Conservation (phyloP, 2,113 vertebrate genomes). For the Artemisiospiza belli region DNA sequence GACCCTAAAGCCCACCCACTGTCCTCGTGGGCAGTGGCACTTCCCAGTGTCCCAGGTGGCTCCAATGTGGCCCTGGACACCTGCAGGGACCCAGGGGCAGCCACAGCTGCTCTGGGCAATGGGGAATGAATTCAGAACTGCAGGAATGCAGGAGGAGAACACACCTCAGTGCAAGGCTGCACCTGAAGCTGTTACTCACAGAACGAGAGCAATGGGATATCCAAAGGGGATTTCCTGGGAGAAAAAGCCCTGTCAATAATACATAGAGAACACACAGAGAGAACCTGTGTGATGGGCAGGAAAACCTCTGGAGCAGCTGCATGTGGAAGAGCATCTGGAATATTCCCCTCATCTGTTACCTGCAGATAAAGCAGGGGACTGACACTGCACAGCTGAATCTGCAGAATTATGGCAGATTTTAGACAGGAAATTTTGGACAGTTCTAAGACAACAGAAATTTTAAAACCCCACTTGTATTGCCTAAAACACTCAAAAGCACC, state of each 20-base stretch:
- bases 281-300: not conserved
- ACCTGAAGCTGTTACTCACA: rapidly evolving
- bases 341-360: not conserved
- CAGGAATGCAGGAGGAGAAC: not conserved
- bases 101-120: not conserved
- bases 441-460: not conserved
- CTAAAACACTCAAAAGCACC: not conserved
- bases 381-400: not conserved
- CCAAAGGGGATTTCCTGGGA: not conserved
- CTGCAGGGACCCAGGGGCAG: not conserved
- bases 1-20: not conserved
- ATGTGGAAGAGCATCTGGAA: not conserved
- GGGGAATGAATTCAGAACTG: not conserved
- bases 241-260: not conserved
- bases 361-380: not conserved
- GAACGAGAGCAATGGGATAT: not conserved
- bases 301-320: not conserved
- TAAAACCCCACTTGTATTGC: not conserved
- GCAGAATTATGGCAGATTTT: not conserved
- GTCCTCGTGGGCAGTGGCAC: not conserved
- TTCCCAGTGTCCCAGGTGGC: not conserved
- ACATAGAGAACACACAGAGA: rapidly evolving
- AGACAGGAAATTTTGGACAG: not conserved
- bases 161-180: not conserved
- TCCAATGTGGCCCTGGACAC: not conserved